Conservation (phyloP, 2,888 invertebrate species). For the Stegana nigrithorax region DNA sequence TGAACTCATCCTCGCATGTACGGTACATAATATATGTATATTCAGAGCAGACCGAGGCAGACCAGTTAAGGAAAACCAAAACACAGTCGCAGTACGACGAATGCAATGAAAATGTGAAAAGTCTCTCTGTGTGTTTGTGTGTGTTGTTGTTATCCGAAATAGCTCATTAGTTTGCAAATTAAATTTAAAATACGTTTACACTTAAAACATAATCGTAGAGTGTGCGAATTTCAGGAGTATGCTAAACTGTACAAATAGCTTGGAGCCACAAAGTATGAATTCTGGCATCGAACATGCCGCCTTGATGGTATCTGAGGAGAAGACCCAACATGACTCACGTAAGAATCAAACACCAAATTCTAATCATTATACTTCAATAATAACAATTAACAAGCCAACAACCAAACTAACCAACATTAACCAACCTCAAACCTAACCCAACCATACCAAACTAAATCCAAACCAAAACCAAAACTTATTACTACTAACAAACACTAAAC, state of each 20-base stretch:
- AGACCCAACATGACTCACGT: slow-evolving; percentile 84
- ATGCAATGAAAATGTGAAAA: too few relatives aligned
- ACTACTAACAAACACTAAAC: neutral
- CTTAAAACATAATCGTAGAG: slow-evolving; percentile 71
- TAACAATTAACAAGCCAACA: too few relatives aligned
- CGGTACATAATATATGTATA: neutral
- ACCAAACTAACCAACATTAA: too few relatives aligned
- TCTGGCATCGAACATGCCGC: slow-evolving; percentile 81
- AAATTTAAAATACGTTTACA: slow-evolving; percentile 65
- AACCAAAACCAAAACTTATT: too few relatives aligned
- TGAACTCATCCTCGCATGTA: neutral
- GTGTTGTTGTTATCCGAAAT: slow-evolving; percentile 38
- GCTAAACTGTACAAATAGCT: slow-evolving; percentile 94
- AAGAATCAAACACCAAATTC: slow-evolving; percentile 71
- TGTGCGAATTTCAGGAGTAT: slow-evolving; percentile 84
- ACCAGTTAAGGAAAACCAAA: too few relatives aligned
- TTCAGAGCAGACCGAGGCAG: too few relatives aligned
- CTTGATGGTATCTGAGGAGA: slow-evolving; percentile 82
- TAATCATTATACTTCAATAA: too few relatives aligned
- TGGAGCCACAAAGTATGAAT: slow-evolving; percentile 87
- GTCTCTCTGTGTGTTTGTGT: slow-evolving; percentile 26
- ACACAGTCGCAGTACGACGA: too few relatives aligned
- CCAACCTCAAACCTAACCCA: too few relatives aligned
- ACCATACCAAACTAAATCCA: too few relatives aligned
- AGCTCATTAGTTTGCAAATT: slow-evolving; percentile 56